Base-by-base conservation (phyloP, 2,888 invertebrate genomes). In the Dryocosmus kuriphilus region DNA sequence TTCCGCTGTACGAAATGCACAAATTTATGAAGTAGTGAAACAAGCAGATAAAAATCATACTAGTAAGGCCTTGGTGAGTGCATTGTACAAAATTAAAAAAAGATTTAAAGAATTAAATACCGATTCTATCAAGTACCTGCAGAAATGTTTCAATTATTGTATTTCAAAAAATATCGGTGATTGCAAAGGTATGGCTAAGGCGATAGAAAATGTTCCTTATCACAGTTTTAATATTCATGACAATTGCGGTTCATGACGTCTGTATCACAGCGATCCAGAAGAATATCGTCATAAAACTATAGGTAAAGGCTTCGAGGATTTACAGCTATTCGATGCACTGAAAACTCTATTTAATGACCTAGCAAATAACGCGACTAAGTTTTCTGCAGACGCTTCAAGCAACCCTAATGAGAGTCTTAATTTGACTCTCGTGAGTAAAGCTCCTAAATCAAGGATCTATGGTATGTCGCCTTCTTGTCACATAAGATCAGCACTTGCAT, bases 141-240 rank as follows among this genome's bases (percentile, higher is more conserved):
- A 77, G 16, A 78, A 76, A 65, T 82, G 79, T 60, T 82, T 82
- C 30, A 77, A 27, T 14, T 81, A 77, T 63, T 41, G 8, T 5
- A 22, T 55, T 22, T 22, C 6, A 9, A 22, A n/a, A 55, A 55
- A 55, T 55, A 22, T 22, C 35, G 35, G 30, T 74, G 46, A 35
- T 46, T 1, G 41, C 30, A 41, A 63, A 74, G 41, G 22, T 14
- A 77, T 78, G 77, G 63, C 78, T 19, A 35, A 38, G 7, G 61
- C 73, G 19, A 62, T 77, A 38, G 19, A 61, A 73, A 78, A 76
- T 7, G 76, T 60, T 0, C 7, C 78, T 27, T 16, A 76, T 61
- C 78, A 80, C 7, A 11, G 24, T 27, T 80, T 78, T n/a, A 76
- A 74, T 32, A 55, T 9, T 8, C 55, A 22, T 55, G 22, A 22